Conservation (phyloP, 2,113 vertebrate species). For the Paralichthys olivaceus region DNA sequence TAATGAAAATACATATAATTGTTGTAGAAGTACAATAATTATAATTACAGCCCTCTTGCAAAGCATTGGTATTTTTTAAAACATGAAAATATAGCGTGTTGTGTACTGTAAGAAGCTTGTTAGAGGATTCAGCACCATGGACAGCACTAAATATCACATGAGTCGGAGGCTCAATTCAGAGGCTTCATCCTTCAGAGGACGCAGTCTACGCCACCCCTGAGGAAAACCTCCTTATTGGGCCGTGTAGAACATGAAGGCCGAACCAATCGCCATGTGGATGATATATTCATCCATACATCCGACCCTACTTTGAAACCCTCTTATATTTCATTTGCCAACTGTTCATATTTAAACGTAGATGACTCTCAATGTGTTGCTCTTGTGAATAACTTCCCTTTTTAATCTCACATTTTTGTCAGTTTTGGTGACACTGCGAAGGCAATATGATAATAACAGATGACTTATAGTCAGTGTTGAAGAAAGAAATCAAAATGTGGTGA, state of each 20-base stretch:
- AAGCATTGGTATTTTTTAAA: not conserved
- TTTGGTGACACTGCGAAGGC: not conserved
- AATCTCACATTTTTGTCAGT: not conserved
- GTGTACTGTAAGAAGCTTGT: not conserved
- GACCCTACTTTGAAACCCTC: not conserved
- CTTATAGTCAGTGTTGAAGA: no score
- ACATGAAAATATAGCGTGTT: not conserved
- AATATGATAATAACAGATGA: no score
- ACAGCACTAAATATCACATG: conserved; percentile 9
- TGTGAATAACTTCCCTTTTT: no score
- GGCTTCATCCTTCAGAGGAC: not conserved
- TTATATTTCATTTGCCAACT: not conserved
- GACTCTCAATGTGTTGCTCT: not conserved
- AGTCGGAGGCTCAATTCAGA: not conserved
- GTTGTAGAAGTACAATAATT: no score
- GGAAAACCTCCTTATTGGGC: no score
- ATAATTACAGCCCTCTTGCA: not conserved
- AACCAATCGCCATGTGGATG: no score
- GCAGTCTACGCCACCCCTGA: no score
- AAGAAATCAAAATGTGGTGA: no score
- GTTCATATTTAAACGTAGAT: not conserved
- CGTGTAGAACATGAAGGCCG: no score
- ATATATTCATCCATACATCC: no score
- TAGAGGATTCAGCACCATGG: conserved; percentile 32
- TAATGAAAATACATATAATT: no score